These are phyloP conservation scores for Melanotus villosus DNA, from an alignment of 2,888 invertebrate genomes.

Conservation along the genomic window DNA sequence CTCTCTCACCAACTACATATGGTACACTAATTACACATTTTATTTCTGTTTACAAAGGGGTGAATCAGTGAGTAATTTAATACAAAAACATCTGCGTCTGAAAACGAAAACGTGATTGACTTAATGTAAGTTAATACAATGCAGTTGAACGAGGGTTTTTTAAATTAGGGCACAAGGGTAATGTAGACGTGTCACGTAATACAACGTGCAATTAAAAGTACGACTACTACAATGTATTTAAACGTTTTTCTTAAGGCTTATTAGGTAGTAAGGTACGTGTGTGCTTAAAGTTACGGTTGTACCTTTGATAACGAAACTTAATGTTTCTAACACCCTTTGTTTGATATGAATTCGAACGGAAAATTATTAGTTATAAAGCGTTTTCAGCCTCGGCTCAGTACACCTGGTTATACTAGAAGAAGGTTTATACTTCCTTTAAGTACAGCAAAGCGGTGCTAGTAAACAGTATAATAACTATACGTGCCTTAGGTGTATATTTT, in stretches of 20 bases:
- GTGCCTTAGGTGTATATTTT: conserved; percentile 30
- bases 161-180: too few species aligned
- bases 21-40: too few species aligned
- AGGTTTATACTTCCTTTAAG: not conserved
- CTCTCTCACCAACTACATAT: too few species aligned
- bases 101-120: not conserved
- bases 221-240: too few species aligned
- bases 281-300: not conserved
- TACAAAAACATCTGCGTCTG: conserved; percentile 15
- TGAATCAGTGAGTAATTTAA: conserved; percentile 27
- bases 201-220: too few species aligned
- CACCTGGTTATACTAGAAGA: not conserved
- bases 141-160: too few species aligned
- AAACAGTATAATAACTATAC: conserved; percentile 21
- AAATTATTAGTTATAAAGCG: conserved; percentile 2
- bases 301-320: too few species aligned
- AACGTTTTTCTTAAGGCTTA: too few species aligned
- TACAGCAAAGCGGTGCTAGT: not conserved
- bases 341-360: not conserved
- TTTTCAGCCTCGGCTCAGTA: not conserved
- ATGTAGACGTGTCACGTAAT: too few species aligned
- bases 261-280: not conserved
- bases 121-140: not conserved
- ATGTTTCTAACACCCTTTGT: conserved; percentile 7
- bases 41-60: conserved; percentile 6